Conservation (phyloP, 2,797 vertebrate genomes). For the Neosilurus hyrtlii region DNA sequence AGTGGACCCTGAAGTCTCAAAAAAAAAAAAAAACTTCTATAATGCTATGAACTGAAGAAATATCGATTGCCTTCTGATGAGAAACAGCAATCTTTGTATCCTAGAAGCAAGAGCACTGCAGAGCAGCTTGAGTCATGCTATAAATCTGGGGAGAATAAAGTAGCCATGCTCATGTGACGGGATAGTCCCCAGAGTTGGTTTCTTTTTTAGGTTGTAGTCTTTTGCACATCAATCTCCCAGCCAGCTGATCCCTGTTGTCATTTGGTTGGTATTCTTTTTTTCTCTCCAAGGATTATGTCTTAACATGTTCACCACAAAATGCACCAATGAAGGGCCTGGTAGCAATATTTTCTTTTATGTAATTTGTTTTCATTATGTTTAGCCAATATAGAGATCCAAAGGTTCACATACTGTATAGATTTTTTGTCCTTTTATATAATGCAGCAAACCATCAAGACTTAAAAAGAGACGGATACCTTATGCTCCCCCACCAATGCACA, state of each 20-base stretch:
- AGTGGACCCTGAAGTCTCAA: conserved; percentile 6
- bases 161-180: conserved; percentile 13
- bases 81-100: conserved; percentile 7
- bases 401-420: conserved; percentile 72
- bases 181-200: background rate
- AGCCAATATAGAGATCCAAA: conserved; percentile 61
- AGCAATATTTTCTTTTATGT: conserved; percentile 70
- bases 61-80: conserved; percentile 12
- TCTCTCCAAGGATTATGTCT: conserved; percentile 31
- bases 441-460: conserved; percentile 60
- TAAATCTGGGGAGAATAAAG: conserved; percentile 31
- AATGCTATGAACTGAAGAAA: conserved; percentile 17
- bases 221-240: conserved; percentile 22
- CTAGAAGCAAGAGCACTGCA: conserved; percentile 1
- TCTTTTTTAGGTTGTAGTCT: conserved; percentile 24
- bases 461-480: conserved; percentile 58
- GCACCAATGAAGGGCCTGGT: conserved; percentile 42
- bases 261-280: conserved; percentile 18
- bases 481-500: conserved; percentile 49
- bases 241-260: conserved; percentile 38
- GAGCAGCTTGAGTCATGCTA: conserved; percentile 26
- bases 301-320: conserved; percentile 31
- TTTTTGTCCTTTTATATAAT: conserved; percentile 65
- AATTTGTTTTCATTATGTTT: conserved; percentile 70
- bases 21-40: conserved; percentile 3